Percentiles rank a stretch among this genome's conserved stretches.
phyloP scores from a whole-genome alignment of 2,888 invertebrate genomes.

The Chydorus sphaericus region DNA sequence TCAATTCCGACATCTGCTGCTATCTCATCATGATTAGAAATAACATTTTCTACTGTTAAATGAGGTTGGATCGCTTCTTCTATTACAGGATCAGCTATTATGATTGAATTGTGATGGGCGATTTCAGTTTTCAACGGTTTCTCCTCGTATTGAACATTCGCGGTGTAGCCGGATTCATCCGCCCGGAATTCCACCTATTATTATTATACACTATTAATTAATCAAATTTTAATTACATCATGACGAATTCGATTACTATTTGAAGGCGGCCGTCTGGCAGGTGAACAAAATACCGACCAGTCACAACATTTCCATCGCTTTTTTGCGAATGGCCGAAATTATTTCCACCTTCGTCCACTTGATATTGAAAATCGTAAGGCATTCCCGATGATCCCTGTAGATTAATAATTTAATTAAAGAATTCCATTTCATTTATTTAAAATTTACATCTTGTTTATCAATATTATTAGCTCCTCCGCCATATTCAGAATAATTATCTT shows the following conservation, averaged over 20 bases:
- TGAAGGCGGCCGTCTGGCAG: conserved; percentile 6
- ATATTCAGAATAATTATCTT: background rate
- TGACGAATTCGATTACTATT: too few relatives aligned
- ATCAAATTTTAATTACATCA: too few relatives aligned
- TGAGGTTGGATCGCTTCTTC: too few relatives aligned
- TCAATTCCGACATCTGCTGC: too few relatives aligned
- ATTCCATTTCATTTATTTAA: background rate
- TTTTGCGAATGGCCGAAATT: conserved; percentile 8
- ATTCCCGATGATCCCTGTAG: background rate
- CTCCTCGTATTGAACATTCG: background rate
- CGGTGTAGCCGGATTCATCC: background rate
- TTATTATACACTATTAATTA: too few relatives aligned
- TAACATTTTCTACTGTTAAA: too few relatives aligned
- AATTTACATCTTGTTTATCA: background rate
- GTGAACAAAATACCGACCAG: conserved; percentile 6
- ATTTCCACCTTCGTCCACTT: conserved; percentile 1
- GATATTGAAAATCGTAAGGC: conserved; percentile 8
- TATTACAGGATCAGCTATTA: too few relatives aligned
- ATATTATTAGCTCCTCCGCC: background rate
- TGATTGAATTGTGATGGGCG: too few relatives aligned
- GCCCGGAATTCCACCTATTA: background rate
- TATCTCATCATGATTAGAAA: too few relatives aligned
- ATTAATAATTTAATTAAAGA: background rate
- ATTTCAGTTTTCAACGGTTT: too few relatives aligned
- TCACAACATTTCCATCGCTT: conserved; percentile 6